A percentile compares a stretch with the other conserved stretches of the same genome.
Conservation (phyloP, 2,797 vertebrate genomes). For the Discoglossus pictus region DNA sequence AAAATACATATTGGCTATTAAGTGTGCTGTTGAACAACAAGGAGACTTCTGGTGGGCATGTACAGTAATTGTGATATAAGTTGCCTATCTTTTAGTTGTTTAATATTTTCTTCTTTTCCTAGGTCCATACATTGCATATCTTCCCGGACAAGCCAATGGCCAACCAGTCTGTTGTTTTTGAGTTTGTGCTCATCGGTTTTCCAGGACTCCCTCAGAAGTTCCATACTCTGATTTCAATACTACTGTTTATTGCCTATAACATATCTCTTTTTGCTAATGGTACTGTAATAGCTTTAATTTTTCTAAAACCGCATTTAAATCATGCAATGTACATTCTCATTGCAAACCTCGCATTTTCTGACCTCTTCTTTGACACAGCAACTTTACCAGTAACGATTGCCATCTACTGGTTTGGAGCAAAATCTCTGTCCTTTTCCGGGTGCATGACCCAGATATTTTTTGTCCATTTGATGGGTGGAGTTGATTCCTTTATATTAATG, state of each 20-base stretch:
- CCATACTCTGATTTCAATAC: not conserved
- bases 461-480: conserved; percentile 53
- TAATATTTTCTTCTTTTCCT: no score
- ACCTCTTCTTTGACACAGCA: conserved; percentile 55
- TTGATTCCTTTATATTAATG: conserved; percentile 55
- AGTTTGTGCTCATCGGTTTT: conserved; percentile 24
- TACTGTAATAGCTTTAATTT: conserved; percentile 6
- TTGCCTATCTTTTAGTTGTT: no score
- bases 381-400: conserved; percentile 58
- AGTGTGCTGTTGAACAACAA: no score
- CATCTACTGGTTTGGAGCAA: conserved; percentile 18
- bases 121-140: no score
- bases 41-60: no score
- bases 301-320: not conserved
- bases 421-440: conserved; percentile 48
- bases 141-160: not conserved
- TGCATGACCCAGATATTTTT: conserved; percentile 57
- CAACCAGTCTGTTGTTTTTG: conserved; percentile 1
- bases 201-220: conserved; percentile 8
- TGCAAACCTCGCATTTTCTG: conserved; percentile 56
- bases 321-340: conserved; percentile 59
- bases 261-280: conserved; percentile 7
- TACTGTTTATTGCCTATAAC: conserved; percentile 2
- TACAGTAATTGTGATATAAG: no score
- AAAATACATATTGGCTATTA: no score